These are phyloP conservation scores for Anthopleura sola DNA, from an alignment of 64 coral and sea anemone species.

Conservation along the genomic window DNA sequence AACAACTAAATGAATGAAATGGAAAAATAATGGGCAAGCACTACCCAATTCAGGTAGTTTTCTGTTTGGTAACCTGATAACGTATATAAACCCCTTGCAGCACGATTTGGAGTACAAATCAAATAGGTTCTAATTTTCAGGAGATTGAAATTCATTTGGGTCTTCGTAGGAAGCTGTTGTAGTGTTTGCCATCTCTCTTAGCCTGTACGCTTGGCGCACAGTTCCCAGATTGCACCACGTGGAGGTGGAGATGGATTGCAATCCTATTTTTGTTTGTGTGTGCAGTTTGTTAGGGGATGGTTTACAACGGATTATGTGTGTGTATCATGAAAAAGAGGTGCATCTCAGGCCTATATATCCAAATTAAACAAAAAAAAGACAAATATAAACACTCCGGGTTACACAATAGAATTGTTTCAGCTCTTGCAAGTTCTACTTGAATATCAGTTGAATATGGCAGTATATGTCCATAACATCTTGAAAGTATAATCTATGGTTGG, in stretches of 20 bases:
- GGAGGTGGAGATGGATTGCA: slow-evolving; percentile 5
- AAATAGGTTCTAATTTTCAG: too few species aligned
- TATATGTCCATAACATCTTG: too few species aligned
- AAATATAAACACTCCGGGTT: background rate
- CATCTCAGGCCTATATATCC: background rate
- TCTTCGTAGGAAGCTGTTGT: too few species aligned
- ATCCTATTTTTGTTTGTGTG: background rate
- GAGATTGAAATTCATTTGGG: too few species aligned
- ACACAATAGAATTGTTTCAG: background rate
- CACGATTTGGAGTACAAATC: too few species aligned
- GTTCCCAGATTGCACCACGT: slow-evolving; percentile 9
- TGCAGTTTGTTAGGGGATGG: background rate
- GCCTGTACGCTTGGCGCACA: background rate
- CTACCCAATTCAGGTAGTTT: too few species aligned
- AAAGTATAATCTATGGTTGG: too few species aligned
- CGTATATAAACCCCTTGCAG: too few species aligned
- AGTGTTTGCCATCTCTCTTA: background rate
- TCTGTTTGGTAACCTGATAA: too few species aligned
- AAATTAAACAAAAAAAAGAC: background rate
- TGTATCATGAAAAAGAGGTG: background rate
- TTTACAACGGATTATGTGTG: background rate
- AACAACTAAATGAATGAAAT: too few species aligned
- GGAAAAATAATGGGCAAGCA: too few species aligned
- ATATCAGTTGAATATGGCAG: background rate
- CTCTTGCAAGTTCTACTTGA: background rate